phyloP scores from a whole-genome alignment of 2,113 vertebrate genomes.

The Sphyrna mokarran region DNA sequence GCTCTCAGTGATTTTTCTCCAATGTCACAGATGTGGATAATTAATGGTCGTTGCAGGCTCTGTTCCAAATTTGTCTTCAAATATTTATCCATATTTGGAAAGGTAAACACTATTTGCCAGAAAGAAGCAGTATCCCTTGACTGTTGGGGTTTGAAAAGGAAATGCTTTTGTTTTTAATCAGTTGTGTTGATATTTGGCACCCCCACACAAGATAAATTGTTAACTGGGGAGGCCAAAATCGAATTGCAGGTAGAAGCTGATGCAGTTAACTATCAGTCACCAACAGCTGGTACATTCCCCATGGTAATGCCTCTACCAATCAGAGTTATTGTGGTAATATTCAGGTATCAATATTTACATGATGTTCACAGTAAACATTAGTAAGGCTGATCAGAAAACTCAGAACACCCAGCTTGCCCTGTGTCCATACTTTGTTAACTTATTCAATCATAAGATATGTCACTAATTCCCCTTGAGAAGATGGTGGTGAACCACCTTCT shows the following conservation, averaged over 20 bases:
- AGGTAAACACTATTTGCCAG: neutral
- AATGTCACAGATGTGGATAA: neutral
- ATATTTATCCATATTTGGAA: neutral
- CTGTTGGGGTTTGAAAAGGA: neutral
- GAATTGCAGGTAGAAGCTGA: no score
- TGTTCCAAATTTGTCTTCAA: neutral
- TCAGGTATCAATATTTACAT: neutral
- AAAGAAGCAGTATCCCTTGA: neutral
- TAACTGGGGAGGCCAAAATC: no score
- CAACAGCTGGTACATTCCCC: no score
- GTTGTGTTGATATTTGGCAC: no score
- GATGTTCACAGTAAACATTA: neutral
- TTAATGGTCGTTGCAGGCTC: neutral
- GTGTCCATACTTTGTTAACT: neutral
- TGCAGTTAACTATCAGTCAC: no score
- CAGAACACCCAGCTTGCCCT: neutral
- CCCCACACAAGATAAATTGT: no score
- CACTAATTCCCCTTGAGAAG: no score
- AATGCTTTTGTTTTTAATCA: neutral
- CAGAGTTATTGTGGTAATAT: neutral
- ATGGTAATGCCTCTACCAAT: no score
- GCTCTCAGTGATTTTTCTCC: neutral
- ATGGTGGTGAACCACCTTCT: no score
- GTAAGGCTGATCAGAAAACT: neutral
- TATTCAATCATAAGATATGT: no score